Evolutionary conservation across 2,797 vertebrate species (phyloP), one percentile per base, ranked within the genome.

Genomic region (Dendrocincla tyrannina): DNA sequence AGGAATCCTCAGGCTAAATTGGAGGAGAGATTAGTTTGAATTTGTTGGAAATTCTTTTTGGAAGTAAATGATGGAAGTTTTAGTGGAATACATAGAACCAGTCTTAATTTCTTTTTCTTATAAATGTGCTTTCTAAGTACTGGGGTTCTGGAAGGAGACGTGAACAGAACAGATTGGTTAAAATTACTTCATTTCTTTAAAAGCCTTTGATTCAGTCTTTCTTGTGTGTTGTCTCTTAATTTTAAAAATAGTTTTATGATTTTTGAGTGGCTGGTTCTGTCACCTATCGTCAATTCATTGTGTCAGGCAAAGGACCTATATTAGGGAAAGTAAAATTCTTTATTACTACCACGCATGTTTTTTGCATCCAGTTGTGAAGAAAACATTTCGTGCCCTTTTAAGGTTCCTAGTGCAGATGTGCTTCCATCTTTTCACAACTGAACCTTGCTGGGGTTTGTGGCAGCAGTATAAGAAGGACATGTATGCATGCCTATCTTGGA

Each of bases 41-140:
- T 77, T 83, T 85, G 22, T 47, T 73, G 74, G 22, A 90, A 88
- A 39, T 78, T 14, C 10, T 44, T 85, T 89, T 85, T 91, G 59
- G 49, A 70, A 91, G 35, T 72, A 76, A 74, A 35, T 27, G 1
- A 8, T 68, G 9, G 30, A 79, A 66, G 17, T 32, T 74, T 53
- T 20, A 50, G 4, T 74, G 68, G 8, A 47, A 68, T 50, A 55
- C 30, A 14, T 24, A 53, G 46, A 27, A n/a, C 20, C 7, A 64
- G 9, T 89, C 64, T 80, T 89, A 89, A 42, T 56, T 73, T 86
- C 9, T 63, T 79, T 33, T 87, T 93, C 46, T 83, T 68, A 27
- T 44, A 60, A 77, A 41, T 20, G 3, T 32, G 11, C 9, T 77
- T 90, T 84, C 59, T 33, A 28, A 79, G 80, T 79, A 20, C 18